Percentiles rank a stretch among this genome's conserved stretches.
These are phyloP conservation scores for Empidonax alnorum DNA, from an alignment of 2,113 vertebrate genomes.

Conservation along the genomic window DNA sequence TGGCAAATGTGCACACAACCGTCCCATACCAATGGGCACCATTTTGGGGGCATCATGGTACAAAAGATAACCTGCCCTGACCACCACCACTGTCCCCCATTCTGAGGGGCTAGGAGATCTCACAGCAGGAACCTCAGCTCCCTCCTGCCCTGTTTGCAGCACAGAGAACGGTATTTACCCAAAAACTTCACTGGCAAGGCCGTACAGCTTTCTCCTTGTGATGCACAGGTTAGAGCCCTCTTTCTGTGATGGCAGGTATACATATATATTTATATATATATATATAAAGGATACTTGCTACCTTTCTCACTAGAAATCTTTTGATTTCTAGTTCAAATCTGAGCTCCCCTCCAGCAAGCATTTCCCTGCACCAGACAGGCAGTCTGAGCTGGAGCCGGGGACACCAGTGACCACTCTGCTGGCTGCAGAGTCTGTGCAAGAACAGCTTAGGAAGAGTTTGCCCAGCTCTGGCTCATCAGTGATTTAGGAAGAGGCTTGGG, in stretches of 20 bases:
- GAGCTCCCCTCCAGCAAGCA: not conserved
- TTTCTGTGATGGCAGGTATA: not conserved
- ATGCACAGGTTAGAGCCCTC: not conserved
- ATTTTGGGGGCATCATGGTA: not conserved
- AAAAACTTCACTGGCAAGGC: not conserved
- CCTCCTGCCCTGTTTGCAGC: not conserved
- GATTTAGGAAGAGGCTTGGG: not conserved
- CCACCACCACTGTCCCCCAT: not conserved
- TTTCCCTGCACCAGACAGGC: too few relatives aligned
- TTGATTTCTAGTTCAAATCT: not conserved
- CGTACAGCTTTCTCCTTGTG: not conserved
- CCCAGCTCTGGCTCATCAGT: not conserved
- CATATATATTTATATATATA: too few relatives aligned
- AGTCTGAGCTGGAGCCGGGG: not conserved
- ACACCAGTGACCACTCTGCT: too few relatives aligned
- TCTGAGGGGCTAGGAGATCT: not conserved
- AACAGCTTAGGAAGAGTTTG: not conserved
- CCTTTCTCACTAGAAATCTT: not conserved
- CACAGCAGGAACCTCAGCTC: not conserved
- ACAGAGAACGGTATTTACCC: not conserved
- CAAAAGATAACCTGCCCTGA: not conserved
- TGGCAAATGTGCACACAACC: not conserved
- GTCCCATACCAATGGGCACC: fast-evolving
- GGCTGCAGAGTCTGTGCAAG: not conserved
- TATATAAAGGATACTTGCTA: not conserved